phyloP scores from a whole-genome alignment of 2,888 invertebrate genomes.

The Dolichomitus sp. region DNA sequence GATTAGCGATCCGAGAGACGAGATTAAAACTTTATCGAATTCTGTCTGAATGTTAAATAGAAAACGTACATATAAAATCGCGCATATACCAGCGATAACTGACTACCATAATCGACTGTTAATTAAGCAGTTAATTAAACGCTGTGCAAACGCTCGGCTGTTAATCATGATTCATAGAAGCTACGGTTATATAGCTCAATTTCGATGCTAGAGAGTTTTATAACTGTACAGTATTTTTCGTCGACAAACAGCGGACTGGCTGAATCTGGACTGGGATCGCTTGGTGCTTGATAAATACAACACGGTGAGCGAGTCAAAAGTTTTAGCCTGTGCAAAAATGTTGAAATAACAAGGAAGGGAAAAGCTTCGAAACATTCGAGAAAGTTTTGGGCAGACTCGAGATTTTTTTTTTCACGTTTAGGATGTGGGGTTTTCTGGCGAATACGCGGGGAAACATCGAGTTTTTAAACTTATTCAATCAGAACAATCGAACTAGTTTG shows the following conservation, averaged over 20 bases:
- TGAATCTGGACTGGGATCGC: conserved; percentile 17
- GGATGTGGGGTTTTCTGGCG: background rate
- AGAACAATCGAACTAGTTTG: conserved; percentile 73
- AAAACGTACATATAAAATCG: background rate
- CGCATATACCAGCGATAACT: background rate
- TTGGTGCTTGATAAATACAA: conserved; percentile 22
- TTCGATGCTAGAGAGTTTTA: conserved; percentile 8
- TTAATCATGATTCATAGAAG: conserved; percentile 15
- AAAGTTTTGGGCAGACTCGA: background rate
- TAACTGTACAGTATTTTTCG: conserved; percentile 43
- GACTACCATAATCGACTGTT: conserved; percentile 33
- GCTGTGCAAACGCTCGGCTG: conserved; percentile 35
- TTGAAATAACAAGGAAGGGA: conserved; percentile 9
- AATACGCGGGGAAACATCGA: conserved; percentile 24
- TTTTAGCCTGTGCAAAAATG: conserved; percentile 16
- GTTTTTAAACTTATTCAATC: conserved; percentile 71
- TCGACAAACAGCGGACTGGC: conserved; percentile 15
- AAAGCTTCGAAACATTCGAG: background rate
- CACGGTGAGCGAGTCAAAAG: conserved; percentile 1
- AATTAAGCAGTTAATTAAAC: conserved; percentile 57
- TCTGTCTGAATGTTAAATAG: conserved; percentile 3
- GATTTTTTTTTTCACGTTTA: background rate
- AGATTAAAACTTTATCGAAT: background rate
- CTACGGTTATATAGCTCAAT: background rate
- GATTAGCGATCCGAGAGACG: background rate